phyloP scores from a whole-genome alignment of 2,797 vertebrate genomes.

The Labeo calbasu region DNA sequence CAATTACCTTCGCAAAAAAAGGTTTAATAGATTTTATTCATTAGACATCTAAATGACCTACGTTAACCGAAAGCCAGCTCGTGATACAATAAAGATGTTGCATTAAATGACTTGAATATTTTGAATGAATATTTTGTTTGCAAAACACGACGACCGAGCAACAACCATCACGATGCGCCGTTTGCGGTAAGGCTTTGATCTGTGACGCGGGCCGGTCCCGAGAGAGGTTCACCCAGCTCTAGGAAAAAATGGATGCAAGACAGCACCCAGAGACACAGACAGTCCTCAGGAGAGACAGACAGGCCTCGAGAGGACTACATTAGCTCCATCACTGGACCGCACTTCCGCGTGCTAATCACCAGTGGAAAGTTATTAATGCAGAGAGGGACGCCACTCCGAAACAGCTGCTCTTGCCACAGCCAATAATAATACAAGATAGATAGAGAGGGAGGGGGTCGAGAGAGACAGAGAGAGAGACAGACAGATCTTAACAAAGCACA shows the following conservation, averaged over 20 bases:
- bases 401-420: slow-evolving; percentile 84
- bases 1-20: no score
- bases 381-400: slow-evolving; percentile 75
- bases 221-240: neutral
- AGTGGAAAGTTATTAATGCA: slow-evolving; percentile 79
- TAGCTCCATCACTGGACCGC: slow-evolving; percentile 76
- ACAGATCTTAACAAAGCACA: slow-evolving; percentile 69
- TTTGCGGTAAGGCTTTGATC: neutral
- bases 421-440: slow-evolving; percentile 78
- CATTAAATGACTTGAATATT: neutral
- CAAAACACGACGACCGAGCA: neutral
- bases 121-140: neutral
- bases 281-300: slow-evolving; percentile 48
- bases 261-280: slow-evolving; percentile 27
- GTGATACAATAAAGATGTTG: neutral
- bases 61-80: neutral
- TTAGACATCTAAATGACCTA: neutral
- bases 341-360: slow-evolving; percentile 79
- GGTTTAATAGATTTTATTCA: no score
- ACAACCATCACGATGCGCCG: neutral
- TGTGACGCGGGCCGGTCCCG: neutral
- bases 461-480: slow-evolving; percentile 37
- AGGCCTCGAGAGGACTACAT: slow-evolving; percentile 71
- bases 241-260: neutral
- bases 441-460: slow-evolving; percentile 44